phyloP scores from a whole-genome alignment of 2,797 vertebrate species.

The Telmatherina bonti region DNA sequence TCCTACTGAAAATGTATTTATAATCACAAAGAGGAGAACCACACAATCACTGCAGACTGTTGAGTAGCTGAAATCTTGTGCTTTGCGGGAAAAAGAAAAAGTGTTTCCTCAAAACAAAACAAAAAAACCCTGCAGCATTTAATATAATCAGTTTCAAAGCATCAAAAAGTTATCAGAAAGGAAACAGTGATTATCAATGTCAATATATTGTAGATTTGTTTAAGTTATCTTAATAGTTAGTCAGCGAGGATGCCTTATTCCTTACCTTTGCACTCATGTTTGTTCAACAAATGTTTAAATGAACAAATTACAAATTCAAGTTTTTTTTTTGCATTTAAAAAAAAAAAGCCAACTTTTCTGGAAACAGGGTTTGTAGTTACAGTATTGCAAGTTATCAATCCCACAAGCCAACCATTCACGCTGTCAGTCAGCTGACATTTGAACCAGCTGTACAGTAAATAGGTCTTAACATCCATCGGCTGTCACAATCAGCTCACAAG shows the following conservation, averaged over 20 bases:
- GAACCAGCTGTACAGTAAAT: conserved; percentile 35
- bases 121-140: background rate
- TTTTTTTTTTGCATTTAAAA: background rate
- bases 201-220: background rate
- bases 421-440: conserved; percentile 33
- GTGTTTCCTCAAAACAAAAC: no score
- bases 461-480: conserved; percentile 50
- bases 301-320: background rate
- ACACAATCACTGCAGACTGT: background rate
- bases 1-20: background rate
- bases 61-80: background rate
- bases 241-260: background rate
- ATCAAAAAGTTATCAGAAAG: background rate
- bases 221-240: background rate
- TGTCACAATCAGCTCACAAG: conserved; percentile 39
- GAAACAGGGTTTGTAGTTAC: conserved; percentile 34
- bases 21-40: no score
- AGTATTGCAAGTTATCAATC: conserved; percentile 60
- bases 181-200: background rate
- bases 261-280: background rate
- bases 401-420: conserved; percentile 18
- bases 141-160: background rate
- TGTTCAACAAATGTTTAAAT: background rate
- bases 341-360: background rate
- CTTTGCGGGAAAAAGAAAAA: no score